Evolutionary conservation across 2,888 invertebrate species (phyloP).

Genomic region (Notocelia uddmanniana): DNA sequence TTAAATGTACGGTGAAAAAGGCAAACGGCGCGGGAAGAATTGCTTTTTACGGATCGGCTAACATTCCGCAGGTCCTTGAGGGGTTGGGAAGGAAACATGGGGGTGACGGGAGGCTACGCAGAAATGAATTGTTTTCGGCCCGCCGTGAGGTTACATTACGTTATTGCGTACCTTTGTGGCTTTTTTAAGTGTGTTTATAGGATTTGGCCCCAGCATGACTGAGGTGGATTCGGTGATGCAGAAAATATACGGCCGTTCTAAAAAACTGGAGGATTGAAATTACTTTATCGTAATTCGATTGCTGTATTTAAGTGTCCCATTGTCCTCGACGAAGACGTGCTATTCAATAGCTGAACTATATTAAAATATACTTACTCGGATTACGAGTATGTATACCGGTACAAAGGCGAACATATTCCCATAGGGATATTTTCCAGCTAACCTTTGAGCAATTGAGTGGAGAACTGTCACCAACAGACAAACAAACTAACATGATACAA

Average conservation of each 20-base stretch:
- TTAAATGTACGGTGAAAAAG: constrained; percentile 80
- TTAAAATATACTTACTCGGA: no score
- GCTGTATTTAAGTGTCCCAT: background rate
- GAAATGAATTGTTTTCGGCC: constrained; percentile 80
- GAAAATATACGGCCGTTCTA: constrained; percentile 36
- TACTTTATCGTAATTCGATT: constrained; percentile 23
- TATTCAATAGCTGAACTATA: background rate
- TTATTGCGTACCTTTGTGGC: constrained; percentile 77
- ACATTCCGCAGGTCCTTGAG: constrained; percentile 69
- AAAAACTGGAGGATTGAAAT: constrained; percentile 30
- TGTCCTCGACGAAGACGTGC: background rate
- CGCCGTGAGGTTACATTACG: constrained; percentile 74
- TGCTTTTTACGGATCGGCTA: constrained; percentile 82
- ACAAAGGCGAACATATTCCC: no score
- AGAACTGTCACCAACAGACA: no score
- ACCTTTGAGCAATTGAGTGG: no score
- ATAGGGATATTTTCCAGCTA: no score
- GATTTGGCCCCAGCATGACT: constrained; percentile 56
- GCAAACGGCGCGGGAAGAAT: constrained; percentile 80
- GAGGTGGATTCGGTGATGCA: constrained; percentile 33
- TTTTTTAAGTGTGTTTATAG: constrained; percentile 74
- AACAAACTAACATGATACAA: no score
- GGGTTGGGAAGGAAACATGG: constrained; percentile 52
- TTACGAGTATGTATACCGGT: no score
- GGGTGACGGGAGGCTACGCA: constrained; percentile 55